These are phyloP conservation scores for Synergus laeviventris DNA, from an alignment of 2,888 invertebrate species.

Conservation along the genomic window DNA sequence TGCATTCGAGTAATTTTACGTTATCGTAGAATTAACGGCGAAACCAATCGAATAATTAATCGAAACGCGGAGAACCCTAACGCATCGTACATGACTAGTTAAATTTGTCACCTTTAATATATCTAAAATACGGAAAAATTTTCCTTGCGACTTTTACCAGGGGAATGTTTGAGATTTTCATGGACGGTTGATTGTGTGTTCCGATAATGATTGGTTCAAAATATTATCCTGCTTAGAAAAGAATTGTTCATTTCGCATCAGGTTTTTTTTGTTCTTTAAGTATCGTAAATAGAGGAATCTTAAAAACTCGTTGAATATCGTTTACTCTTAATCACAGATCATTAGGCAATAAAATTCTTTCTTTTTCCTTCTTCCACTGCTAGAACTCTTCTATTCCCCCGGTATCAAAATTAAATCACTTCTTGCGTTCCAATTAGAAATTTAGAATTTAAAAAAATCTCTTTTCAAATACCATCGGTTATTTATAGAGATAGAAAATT, in stretches of 20 bases:
- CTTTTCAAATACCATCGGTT: background rate
- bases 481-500: conserved; percentile 34
- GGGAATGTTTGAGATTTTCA: conserved; percentile 52
- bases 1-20: conserved; percentile 60
- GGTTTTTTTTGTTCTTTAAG: conserved; percentile 8
- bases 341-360: conserved; percentile 36
- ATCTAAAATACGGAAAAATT: conserved; percentile 37
- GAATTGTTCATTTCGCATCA: conserved; percentile 9
- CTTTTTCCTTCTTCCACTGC: conserved; percentile 32
- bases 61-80: conserved; percentile 65
- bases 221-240: conserved; percentile 26
- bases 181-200: conserved; percentile 39
- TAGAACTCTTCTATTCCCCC: conserved; percentile 31
- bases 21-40: conserved; percentile 58
- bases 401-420: conserved; percentile 30
- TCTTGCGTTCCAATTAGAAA: conserved; percentile 38
- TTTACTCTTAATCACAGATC: conserved; percentile 37
- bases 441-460: conserved; percentile 41
- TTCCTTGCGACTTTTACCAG: conserved; percentile 45
- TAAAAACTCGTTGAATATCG: conserved; percentile 37
- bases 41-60: conserved; percentile 49
- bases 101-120: conserved; percentile 57
- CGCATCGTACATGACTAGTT: conserved; percentile 69
- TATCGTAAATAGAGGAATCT: conserved; percentile 15
- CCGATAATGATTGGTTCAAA: conserved; percentile 16